Conservation (phyloP, 2,888 invertebrate species). For the Actias luna region DNA sequence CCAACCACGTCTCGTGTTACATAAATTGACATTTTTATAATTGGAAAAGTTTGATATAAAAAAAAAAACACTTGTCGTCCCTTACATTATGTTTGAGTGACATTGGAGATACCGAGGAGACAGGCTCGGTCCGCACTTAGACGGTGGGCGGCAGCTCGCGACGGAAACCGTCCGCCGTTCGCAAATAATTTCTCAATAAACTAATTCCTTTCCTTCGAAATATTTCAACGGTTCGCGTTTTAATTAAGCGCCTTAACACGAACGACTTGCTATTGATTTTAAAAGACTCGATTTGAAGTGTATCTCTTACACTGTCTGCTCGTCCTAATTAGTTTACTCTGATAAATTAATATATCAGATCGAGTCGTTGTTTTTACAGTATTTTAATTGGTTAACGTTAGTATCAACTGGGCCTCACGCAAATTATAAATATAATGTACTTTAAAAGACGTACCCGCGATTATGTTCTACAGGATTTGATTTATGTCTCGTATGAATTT, state of each 20-base stretch:
- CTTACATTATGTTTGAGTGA: not conserved
- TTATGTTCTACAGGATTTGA: too few relatives aligned
- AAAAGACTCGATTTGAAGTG: not conserved
- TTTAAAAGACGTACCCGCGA: too few relatives aligned
- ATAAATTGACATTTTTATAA: too few relatives aligned
- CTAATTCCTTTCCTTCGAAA: not conserved
- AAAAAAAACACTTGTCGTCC: not conserved
- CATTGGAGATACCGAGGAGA: not conserved
- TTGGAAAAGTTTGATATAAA: too few relatives aligned
- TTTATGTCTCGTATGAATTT: too few relatives aligned
- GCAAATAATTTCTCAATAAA: slow-evolving; percentile 4
- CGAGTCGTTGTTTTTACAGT: too few relatives aligned
- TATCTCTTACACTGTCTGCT: not conserved
- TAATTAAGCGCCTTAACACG: not conserved
- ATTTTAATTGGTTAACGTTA: too few relatives aligned
- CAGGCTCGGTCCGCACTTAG: not conserved
- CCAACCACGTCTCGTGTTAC: too few relatives aligned
- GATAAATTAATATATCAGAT: not conserved
- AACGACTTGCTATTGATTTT: not conserved
- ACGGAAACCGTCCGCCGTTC: not conserved
- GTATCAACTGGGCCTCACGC: too few relatives aligned
- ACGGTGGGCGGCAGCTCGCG: not conserved
- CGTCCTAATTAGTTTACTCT: not conserved
- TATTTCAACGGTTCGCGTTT: not conserved
- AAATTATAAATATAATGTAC: too few relatives aligned